Evolutionary conservation across 2,888 invertebrate genomes (phyloP).

Genomic region (Deladenus siricidicola): DNA sequence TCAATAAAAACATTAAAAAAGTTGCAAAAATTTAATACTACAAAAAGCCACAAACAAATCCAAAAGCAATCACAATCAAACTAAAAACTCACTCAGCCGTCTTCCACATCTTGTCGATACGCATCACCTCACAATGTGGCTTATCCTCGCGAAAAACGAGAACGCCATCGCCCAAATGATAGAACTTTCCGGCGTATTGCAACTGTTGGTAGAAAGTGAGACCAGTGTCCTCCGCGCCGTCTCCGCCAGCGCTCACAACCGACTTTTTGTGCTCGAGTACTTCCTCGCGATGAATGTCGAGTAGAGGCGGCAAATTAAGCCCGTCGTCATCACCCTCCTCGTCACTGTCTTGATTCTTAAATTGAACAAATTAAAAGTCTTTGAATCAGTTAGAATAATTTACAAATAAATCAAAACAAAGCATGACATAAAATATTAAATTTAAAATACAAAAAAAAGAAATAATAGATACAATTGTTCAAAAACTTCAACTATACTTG

Average conservation of each 20-base stretch:
- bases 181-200: slow-evolving; percentile 59
- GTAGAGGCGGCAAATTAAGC: too few species aligned
- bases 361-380: too few species aligned
- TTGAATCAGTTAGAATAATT: too few species aligned
- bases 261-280: slow-evolving; percentile 9
- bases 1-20: not conserved
- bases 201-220: slow-evolving; percentile 83
- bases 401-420: too few species aligned
- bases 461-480: too few species aligned
- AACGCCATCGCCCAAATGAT: slow-evolving; percentile 72
- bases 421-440: too few species aligned
- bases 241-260: not conserved
- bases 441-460: too few species aligned
- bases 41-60: slow-evolving; percentile 6
- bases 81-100: slow-evolving; percentile 70
- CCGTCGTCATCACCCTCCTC: too few species aligned
- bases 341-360: too few species aligned
- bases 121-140: slow-evolving; percentile 80
- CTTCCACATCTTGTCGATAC: slow-evolving; percentile 89
- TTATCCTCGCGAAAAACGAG: slow-evolving; percentile 79
- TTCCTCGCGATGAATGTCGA: slow-evolving; percentile 29
- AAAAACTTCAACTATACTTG: too few species aligned
- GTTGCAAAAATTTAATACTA: too few species aligned
- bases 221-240: slow-evolving; percentile 16
- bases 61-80: not conserved